phyloP scores from a whole-genome alignment of 2,888 invertebrate species.

The Hirtodrosophila cameraria region DNA sequence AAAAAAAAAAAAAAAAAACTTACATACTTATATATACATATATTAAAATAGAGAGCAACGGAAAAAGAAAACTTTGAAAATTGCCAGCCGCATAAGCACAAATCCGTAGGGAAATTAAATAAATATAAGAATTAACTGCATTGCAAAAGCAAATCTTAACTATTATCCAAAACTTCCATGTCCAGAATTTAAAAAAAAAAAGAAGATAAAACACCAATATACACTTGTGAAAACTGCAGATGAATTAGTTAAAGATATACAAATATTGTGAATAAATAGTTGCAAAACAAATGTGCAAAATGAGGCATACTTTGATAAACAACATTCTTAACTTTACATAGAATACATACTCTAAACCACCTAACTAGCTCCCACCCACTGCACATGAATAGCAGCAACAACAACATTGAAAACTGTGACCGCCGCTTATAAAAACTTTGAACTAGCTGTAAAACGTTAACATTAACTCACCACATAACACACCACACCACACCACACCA shows the following conservation, averaged over 20 bases:
- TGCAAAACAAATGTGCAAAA: not conserved
- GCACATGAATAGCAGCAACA: conserved; percentile 46
- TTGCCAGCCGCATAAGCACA: conserved; percentile 9
- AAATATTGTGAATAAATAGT: conserved; percentile 31
- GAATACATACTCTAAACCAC: conserved; percentile 22
- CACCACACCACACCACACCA: conserved; percentile 21
- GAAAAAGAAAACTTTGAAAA: not conserved
- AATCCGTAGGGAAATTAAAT: conserved; percentile 6
- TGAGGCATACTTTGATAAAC: conserved; percentile 13
- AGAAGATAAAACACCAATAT: not conserved
- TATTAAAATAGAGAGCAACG: conserved; percentile 1
- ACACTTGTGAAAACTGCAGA: conserved; percentile 4
- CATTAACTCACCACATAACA: conserved; percentile 7
- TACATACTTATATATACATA: not conserved
- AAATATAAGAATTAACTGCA: conserved; percentile 4
- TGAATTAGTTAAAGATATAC: conserved; percentile 8
- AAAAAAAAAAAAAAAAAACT: too few relatives aligned
- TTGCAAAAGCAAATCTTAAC: not conserved
- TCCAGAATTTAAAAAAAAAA: not conserved
- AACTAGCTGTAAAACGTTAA: conserved; percentile 29
- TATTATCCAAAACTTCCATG: conserved; percentile 17
- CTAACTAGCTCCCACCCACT: conserved; percentile 34
- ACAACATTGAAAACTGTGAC: conserved; percentile 53
- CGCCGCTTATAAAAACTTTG: conserved; percentile 61
- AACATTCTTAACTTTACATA: conserved; percentile 22